phyloP scores from a whole-genome alignment of 2,888 invertebrate species.

The Hermaeophaga mercurialis region DNA sequence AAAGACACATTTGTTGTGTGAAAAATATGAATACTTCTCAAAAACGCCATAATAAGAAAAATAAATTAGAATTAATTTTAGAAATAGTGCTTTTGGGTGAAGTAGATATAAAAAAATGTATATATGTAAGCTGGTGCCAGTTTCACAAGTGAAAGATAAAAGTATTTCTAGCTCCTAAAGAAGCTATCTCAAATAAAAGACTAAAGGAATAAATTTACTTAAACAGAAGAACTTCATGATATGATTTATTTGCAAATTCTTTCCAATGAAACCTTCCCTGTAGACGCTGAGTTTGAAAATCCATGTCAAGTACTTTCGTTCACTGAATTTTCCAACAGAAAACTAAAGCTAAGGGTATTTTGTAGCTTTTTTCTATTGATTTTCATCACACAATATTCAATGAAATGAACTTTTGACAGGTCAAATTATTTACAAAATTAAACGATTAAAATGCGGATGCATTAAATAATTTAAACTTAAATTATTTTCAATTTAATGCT shows the following conservation, averaged over 20 bases:
- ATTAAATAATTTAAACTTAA: too few relatives aligned
- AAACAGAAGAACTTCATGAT: background rate
- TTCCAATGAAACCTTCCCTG: background rate
- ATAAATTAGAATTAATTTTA: too few relatives aligned
- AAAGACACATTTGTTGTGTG: background rate
- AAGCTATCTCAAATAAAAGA: background rate
- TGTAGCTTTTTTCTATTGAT: slow-evolving; percentile 7
- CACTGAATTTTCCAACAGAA: slow-evolving; percentile 8
- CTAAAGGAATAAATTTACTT: slow-evolving; percentile 1
- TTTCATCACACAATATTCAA: slow-evolving; percentile 3
- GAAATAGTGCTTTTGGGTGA: too few relatives aligned
- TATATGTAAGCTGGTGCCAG: too few relatives aligned
- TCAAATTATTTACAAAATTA: too few relatives aligned
- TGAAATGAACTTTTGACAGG: background rate
- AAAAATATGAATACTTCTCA: too few relatives aligned
- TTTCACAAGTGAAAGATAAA: too few relatives aligned
- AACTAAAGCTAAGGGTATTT: slow-evolving; percentile 4
- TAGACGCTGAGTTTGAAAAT: background rate
- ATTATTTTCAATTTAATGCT: too few relatives aligned
- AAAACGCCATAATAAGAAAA: too few relatives aligned
- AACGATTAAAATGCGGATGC: too few relatives aligned
- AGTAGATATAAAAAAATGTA: too few relatives aligned
- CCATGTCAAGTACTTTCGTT: slow-evolving; percentile 10
- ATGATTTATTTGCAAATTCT: slow-evolving; percentile 9
- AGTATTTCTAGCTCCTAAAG: too few relatives aligned